Evolutionary conservation across 1,140 invertebrate genomes (phyloP), one percentile per base, ranked within the genome.

Genomic region (Anagrus nilaparvatae): DNA sequence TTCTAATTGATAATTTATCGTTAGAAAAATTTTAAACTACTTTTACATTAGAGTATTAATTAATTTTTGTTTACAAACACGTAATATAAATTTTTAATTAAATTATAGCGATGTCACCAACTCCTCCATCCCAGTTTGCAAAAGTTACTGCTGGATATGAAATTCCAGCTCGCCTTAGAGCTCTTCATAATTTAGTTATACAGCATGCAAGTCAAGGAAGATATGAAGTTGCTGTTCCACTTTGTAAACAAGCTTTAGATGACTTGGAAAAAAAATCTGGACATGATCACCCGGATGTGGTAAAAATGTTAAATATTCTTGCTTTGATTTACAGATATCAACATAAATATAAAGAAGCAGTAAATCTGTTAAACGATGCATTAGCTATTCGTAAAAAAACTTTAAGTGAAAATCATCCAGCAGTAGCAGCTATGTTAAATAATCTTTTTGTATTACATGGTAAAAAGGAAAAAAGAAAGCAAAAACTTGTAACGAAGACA

Each of bases 271-370:
- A 97, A 67, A 98, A 93, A 1, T 93, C 88, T 45, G 97, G 96
- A 0, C 94, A 97, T 64, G 92, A 98, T 70, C 91, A 99, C 73
- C 96, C 95, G 0, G 96, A 99, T 65, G 96, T 99, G 6, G 96
- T 96, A 12, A 99, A 95, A 7, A 98, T 99, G 95, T 74, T 99
- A 32, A 99, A 99, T 67, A 99, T 99, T 52, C 74, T 99, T 7
- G 96, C 96, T n/a, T 77, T 99, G 29, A 95, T 99, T 5, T 99
- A 99, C 67, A 63, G 72, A 31, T 71, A 74, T 54, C 72, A 87
- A 84, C 97, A 98, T 60, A 98, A 99, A 71, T 99, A 97, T 67
- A 98, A 97, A 67, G 96, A 99, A 65, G 96, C 96, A 7, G 95
- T 95, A 1, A 96, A 95, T 70, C 72, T 99, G 32, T 66, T 99